These are phyloP conservation scores for Himantopus leucocephalus DNA, from an alignment of 2,113 vertebrate species.

Conservation along the genomic window DNA sequence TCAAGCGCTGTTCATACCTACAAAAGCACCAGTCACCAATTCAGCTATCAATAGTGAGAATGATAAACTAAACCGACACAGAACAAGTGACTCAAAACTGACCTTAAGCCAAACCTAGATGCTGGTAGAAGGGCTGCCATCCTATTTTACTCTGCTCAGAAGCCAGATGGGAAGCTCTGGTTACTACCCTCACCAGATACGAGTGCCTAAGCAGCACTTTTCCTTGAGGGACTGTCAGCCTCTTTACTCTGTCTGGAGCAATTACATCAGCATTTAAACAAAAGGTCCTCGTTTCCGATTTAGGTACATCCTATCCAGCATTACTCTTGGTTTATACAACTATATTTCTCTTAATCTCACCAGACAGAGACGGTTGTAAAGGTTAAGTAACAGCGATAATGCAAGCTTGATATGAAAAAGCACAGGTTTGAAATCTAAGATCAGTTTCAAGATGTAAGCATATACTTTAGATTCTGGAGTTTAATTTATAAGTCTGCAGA, in stretches of 20 bases:
- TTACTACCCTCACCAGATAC: neutral
- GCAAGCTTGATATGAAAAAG: neutral
- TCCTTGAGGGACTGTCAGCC: neutral
- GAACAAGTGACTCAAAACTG: neutral
- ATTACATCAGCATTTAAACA: neutral
- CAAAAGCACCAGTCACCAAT: neutral
- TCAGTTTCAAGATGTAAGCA: neutral
- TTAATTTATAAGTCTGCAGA: neutral
- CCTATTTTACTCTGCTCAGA: neutral
- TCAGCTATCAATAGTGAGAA: neutral
- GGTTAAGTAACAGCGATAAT: neutral
- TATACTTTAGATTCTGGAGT: neutral
- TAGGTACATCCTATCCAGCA: neutral
- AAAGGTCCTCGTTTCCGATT: neutral
- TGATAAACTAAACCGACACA: neutral
- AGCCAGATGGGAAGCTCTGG: neutral
- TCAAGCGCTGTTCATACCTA: neutral
- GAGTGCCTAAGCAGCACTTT: neutral
- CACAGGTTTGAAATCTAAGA: neutral
- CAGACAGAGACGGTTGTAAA: neutral
- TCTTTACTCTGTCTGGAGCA: neutral
- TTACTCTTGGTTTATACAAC: neutral
- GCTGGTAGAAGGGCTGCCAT: neutral
- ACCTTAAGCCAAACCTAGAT: neutral
- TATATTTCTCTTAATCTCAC: neutral